These are phyloP conservation scores for Pandemis heparana DNA, from an alignment of 2,888 invertebrate species.

Conservation along the genomic window DNA sequence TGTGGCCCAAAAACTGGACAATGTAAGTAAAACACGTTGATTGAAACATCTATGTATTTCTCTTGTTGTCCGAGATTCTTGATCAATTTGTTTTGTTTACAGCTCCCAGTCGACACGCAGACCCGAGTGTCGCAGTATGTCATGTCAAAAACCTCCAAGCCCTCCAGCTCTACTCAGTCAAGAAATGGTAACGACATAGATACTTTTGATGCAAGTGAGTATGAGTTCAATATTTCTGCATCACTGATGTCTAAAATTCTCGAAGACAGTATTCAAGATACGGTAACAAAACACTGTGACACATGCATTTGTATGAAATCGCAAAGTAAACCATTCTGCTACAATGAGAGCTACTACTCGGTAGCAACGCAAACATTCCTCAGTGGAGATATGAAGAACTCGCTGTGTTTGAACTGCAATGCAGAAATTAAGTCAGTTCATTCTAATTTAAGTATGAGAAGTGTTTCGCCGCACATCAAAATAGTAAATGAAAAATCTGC, in stretches of 20 bases:
- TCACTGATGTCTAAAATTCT: slow-evolving; percentile 96
- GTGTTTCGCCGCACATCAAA: slow-evolving; percentile 72
- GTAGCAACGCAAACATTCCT: slow-evolving; percentile 87
- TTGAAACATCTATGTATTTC: slow-evolving; percentile 35
- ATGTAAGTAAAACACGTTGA: slow-evolving; percentile 86
- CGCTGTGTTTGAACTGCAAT: slow-evolving; percentile 87
- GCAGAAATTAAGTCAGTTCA: slow-evolving; percentile 80
- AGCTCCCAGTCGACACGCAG: slow-evolving; percentile 97
- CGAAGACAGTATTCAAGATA: slow-evolving; percentile 94
- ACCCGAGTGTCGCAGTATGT: slow-evolving; percentile 94
- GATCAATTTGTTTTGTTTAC: slow-evolving; percentile 54
- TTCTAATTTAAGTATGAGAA: slow-evolving; percentile 75
- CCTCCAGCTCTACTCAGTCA: slow-evolving; percentile 74
- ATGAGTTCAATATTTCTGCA: slow-evolving; percentile 91
- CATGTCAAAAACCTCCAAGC: slow-evolving; percentile 85
- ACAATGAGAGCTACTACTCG: slow-evolving; percentile 84
- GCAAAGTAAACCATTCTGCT: slow-evolving; percentile 81
- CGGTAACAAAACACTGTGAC: slow-evolving; percentile 92
- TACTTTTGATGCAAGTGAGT: slow-evolving; percentile 86
- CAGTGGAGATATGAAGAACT: slow-evolving; percentile 80
- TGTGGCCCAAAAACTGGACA: slow-evolving; percentile 95
- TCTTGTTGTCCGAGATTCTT: slow-evolving; percentile 29
- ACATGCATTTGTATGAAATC: slow-evolving; percentile 90
- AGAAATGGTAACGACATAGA: slow-evolving; percentile 73
- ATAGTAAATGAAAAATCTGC: slow-evolving; percentile 68